phyloP scores from a whole-genome alignment of 2,113 vertebrate genomes.

The Callocephalon fimbriatum region DNA sequence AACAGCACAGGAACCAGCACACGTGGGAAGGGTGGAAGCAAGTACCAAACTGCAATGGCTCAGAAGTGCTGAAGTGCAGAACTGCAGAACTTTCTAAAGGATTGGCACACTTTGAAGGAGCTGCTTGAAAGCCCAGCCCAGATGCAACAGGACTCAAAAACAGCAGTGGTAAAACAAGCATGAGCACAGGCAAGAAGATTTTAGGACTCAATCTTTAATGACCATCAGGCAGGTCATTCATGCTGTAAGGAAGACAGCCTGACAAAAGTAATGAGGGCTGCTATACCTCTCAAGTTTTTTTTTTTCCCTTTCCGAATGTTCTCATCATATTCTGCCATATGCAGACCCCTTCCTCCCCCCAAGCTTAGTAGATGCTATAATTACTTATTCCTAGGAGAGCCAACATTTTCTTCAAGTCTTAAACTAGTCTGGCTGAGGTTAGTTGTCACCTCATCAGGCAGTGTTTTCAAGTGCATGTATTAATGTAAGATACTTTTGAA shows the following conservation, averaged over 20 bases:
- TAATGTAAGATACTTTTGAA: not conserved
- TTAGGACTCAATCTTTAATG: not conserved
- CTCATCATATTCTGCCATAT: not conserved
- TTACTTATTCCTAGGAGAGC: not conserved
- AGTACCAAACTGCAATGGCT: rapidly evolving
- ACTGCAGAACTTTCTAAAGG: not conserved
- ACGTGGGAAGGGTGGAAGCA: not conserved
- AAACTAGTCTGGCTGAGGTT: not conserved
- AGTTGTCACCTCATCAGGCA: not conserved
- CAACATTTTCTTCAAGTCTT: not conserved
- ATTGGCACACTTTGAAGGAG: not conserved
- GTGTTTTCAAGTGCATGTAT: not conserved
- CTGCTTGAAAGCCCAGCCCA: not conserved
- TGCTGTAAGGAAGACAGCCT: not conserved
- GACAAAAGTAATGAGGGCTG: rapidly evolving
- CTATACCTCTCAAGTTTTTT: not conserved
- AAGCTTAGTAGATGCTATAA: not conserved
- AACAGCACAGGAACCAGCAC: not conserved
- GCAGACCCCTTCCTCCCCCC: not conserved
- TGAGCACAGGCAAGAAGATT: not conserved
- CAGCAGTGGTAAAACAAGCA: not conserved
- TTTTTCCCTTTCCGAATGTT: not conserved
- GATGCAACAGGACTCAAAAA: not conserved
- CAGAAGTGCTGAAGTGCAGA: not conserved
- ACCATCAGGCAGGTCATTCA: rapidly evolving